Evolutionary conservation across 2,113 vertebrate species (phyloP).

Genomic region (Oryzias curvinotus): DNA sequence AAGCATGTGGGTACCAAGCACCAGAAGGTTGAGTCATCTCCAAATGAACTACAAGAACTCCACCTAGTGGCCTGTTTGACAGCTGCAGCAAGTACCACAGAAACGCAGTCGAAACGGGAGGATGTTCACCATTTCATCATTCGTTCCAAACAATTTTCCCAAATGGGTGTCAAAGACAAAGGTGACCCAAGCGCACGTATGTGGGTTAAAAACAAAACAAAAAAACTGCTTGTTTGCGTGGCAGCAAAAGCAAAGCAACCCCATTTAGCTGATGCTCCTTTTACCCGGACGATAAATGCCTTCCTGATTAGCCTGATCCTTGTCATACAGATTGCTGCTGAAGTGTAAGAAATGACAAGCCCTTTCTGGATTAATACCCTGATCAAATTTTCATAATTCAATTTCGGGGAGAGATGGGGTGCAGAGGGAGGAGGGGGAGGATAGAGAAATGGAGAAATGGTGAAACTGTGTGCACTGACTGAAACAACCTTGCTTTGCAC

Average conservation of each 20-base stretch:
- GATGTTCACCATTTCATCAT: background rate
- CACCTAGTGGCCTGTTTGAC: constrained; percentile 55
- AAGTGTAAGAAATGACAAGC: constrained; percentile 29
- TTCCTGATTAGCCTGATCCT: constrained; percentile 42
- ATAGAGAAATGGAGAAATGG: background rate
- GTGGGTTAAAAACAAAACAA: background rate
- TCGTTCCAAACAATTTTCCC: background rate
- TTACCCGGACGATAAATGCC: constrained; percentile 39
- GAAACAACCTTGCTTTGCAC: constrained; percentile 46
- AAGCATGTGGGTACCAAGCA: background rate
- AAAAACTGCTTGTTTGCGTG: background rate
- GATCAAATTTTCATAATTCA: constrained; percentile 70
- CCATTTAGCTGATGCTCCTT: constrained; percentile 35
- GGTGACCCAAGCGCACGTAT: background rate
- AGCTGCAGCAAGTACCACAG: background rate
- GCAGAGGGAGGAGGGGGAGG: background rate
- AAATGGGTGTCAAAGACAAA: background rate
- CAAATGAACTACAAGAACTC: constrained; percentile 46
- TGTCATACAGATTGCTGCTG: constrained; percentile 26
- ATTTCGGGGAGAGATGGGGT: constrained; percentile 34
- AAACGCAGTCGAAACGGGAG: background rate
- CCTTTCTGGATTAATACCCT: constrained; percentile 58
- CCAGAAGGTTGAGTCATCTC: constrained; percentile 1
- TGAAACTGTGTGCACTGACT: constrained; percentile 20
- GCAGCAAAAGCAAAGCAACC: constrained; percentile 34